These are phyloP conservation scores for Eulemur rubriventer DNA, from an alignment of 2,797 vertebrate genomes.

Conservation along the genomic window DNA sequence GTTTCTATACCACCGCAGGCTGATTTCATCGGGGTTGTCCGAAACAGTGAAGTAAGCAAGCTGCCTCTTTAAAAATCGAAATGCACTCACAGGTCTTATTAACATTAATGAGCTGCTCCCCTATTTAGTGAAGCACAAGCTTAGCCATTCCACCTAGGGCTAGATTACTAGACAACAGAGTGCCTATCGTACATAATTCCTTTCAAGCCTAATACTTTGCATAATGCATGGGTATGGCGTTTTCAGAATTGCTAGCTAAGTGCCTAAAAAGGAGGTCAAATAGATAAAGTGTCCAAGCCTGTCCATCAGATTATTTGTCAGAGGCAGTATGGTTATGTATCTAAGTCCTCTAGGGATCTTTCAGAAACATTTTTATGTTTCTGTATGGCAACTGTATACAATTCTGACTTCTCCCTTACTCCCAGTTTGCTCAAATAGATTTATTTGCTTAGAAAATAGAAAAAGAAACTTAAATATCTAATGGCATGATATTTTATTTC, in stretches of 20 bases:
- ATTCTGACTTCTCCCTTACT: neutral
- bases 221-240: slow-evolving; percentile 1
- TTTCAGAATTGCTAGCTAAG: slow-evolving; percentile 36
- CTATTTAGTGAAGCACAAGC: neutral
- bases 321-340: neutral
- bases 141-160: slow-evolving; percentile 23
- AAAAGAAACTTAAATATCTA: neutral
- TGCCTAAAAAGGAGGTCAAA: slow-evolving; percentile 11
- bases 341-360: neutral
- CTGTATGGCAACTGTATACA: neutral
- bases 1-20: slow-evolving; percentile 92
- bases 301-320: neutral
- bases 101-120: slow-evolving; percentile 13
- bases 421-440: neutral
- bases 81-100: neutral
- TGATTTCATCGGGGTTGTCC: slow-evolving; percentile 94
- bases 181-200: slow-evolving; percentile 5
- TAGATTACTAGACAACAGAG: neutral
- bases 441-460: neutral
- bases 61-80: slow-evolving; percentile 14
- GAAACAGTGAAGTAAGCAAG: slow-evolving; percentile 90
- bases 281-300: slow-evolving; percentile 26
- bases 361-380: neutral
- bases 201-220: slow-evolving; percentile 17
- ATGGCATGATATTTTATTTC: neutral